Evolutionary conservation across 2,113 vertebrate species (phyloP), one percentile per base, ranked within the genome.

Genomic region (Ameiurus melas): DNA sequence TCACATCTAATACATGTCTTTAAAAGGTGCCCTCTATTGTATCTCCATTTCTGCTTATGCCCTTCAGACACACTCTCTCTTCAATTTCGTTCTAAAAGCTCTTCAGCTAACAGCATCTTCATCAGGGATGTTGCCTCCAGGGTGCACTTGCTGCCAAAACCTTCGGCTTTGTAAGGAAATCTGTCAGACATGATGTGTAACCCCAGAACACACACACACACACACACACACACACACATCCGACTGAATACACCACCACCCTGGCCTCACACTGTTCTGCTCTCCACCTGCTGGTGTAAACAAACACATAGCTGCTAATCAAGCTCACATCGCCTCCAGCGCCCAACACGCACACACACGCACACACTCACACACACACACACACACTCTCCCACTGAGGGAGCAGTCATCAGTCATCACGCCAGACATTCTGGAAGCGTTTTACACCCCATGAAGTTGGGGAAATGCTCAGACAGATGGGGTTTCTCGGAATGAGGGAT

Each of bases 231-330:
- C 58, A 43, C 36, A 83, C 62, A 66, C 27, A 62, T 83, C 20
- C 12, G 5, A 70, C 64, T 85, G 51, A 70, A 70, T 70, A 51
- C 25, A 75, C 68, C 51, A 75, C 84, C 36, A 39, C 70, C 14
- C 22, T 43, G 70, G 55, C 53, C 55, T 75, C 68, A 53, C 36
- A 73, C 53, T 85, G 70, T 36, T 75, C 55, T 85, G 55, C 70
- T 85, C 55, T 85, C 84, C 84, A 75, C 84, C 84, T 85, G 84
- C 84, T 85, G 70, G 55, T 85, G 36, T 85, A 85, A 85, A 85
- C 84, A 85, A 85, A 58, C 84, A 85, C 84, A 85, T 60, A 60
- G 53, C 70, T 58, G 84, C 84, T 85, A 75, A 75, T 85, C 68
- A 85, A 75, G 84, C 70, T 77, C 51, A 60, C 55, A 77, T 77